Evolutionary conservation across 2,113 vertebrate species (phyloP).

Genomic region (Hiodon tergisus): DNA sequence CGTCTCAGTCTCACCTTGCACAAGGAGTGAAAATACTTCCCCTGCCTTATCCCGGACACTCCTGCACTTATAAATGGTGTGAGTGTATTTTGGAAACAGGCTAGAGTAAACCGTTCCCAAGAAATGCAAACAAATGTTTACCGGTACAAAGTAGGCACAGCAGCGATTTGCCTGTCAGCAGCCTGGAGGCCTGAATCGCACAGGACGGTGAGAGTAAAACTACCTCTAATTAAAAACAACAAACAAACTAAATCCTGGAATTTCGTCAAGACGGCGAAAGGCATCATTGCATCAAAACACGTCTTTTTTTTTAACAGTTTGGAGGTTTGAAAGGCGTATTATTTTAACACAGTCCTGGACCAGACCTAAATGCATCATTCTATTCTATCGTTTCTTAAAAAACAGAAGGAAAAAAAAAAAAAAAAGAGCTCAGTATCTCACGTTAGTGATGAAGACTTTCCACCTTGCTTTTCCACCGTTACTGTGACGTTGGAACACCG

Average conservation of each 20-base stretch:
- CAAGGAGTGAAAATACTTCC: neutral
- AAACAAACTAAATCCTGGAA: no score
- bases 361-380: neutral
- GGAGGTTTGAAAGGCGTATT: no score
- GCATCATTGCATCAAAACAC: no score
- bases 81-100: neutral
- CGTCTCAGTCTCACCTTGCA: neutral
- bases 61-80: neutral
- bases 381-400: neutral
- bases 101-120: neutral
- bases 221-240: no score
- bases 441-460: no score
- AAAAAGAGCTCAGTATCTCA: neutral
- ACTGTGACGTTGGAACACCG: no score
- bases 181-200: no score
- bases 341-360: no score
- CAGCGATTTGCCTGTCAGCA: neutral
- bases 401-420: neutral
- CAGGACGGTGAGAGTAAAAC: no score
- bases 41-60: neutral
- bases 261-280: no score
- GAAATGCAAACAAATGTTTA: conserved; percentile 10
- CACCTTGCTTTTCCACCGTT: no score
- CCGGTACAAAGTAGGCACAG: neutral
- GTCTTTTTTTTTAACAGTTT: no score